Base-by-base conservation (phyloP, 2,888 invertebrate species). In the Myopa tessellatipennis region DNA sequence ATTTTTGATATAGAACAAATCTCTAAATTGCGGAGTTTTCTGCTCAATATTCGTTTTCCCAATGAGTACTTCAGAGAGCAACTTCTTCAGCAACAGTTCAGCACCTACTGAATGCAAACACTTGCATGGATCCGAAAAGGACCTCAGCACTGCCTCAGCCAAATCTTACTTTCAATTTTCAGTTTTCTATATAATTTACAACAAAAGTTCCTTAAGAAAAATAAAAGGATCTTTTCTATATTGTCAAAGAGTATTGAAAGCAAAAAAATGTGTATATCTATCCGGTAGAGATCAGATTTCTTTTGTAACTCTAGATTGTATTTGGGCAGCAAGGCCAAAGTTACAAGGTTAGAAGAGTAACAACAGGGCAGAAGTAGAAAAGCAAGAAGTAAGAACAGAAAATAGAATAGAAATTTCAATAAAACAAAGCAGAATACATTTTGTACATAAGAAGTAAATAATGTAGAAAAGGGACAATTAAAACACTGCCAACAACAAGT, bases 371-470 rank as follows among this genome's bases (percentile, higher is more conserved):
- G 36, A 72, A 67, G 26, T 0, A 36, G 6, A 65, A 77, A 36
- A 58, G 3, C 36, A 55, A 73, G 78, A 77, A 75, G 81, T 76
- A 81, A 77, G 74, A 77, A 78, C 61, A 71, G 76, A 69, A 70
- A 68, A 61, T 12, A 26, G 69, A 61, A 61, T 61, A 61, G 50
- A 36, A 70, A 63, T 38, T 36, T 18, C 60, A 45, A 61, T 50
- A 40, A n/a, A 77, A 76, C 55, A 73, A 79, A 55, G 12, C 26
- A n/a, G 0, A 70, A 52, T 71, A 55, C 50, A 55, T 10, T 8
- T 10, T 69, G 40, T 67, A 40, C 38, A 50, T 77, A 45, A 52
- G 26, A 38, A 60, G 55, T n/a, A 55, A 55, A n/a, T n/a, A 14
- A 55, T n/a, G 16, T 14, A 55, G 5, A n/a, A 55, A n/a, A 55